phyloP scores from a whole-genome alignment of 2,113 vertebrate species.

The Hassar affinis region DNA sequence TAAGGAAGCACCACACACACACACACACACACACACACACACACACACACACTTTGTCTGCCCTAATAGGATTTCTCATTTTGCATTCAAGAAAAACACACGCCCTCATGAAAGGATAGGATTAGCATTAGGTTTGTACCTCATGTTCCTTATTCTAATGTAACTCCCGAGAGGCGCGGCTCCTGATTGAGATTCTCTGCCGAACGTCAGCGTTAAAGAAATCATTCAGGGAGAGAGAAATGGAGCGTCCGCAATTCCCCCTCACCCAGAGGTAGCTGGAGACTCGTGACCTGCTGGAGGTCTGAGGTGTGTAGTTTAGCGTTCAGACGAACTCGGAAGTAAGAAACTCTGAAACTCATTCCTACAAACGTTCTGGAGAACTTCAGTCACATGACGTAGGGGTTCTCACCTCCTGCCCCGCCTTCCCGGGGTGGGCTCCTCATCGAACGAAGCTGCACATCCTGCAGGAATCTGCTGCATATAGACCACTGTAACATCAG shows the following conservation, averaged over 20 bases:
- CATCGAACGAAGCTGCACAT: too few species aligned
- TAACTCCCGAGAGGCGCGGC: neutral
- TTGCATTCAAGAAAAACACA: conserved; percentile 1
- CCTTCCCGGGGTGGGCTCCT: too few species aligned
- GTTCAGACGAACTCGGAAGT: too few species aligned
- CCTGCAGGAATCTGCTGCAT: too few species aligned
- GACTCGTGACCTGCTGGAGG: neutral
- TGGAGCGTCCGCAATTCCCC: neutral
- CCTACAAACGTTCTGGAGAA: neutral
- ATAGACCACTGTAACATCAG: too few species aligned
- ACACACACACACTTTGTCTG: neutral
- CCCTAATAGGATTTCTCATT: conserved; percentile 16
- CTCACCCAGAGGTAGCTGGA: neutral
- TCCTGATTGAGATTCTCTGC: neutral
- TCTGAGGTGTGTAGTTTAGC: too few species aligned
- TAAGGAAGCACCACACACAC: neutral
- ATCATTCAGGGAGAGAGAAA: neutral
- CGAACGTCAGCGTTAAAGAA: neutral
- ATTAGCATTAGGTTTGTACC: conserved; percentile 18
- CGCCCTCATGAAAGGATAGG: neutral
- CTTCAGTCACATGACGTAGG: too few species aligned
- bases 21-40: neutral
- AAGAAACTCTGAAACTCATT: neutral
- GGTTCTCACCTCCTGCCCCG: too few species aligned
- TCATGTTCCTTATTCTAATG: conserved; percentile 1